Percentiles rank a stretch among this genome's conserved stretches.
Conservation (phyloP, 2,797 vertebrate species). For the Trachops cirrhosus region DNA sequence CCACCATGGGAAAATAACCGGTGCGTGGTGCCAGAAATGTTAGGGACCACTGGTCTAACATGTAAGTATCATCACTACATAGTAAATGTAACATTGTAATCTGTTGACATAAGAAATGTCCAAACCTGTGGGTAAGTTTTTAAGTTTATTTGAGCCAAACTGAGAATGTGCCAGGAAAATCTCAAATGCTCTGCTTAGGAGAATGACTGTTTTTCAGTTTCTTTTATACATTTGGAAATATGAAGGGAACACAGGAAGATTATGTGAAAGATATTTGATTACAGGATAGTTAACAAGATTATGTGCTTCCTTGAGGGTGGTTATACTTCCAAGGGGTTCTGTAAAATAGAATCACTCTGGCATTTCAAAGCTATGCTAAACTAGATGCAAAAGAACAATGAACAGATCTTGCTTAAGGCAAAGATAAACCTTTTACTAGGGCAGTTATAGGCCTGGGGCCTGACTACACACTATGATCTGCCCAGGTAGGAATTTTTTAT, state of each 20-base stretch:
- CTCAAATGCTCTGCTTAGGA: neutral
- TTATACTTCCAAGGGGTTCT: neutral
- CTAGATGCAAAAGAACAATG: neutral
- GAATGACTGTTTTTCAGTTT: neutral
- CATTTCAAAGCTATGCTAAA: neutral
- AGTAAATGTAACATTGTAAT: neutral
- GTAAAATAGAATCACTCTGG: neutral
- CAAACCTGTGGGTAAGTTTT: neutral
- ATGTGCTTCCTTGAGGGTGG: neutral
- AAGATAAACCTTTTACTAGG: neutral
- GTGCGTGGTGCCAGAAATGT: too few species aligned
- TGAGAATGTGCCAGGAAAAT: neutral
- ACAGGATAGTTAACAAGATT: neutral
- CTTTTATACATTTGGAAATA: neutral
- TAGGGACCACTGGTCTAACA: neutral
- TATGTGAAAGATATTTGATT: neutral
- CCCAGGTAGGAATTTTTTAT: neutral
- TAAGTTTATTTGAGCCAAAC: neutral
- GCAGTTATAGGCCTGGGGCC: too few species aligned
- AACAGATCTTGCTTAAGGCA: neutral
- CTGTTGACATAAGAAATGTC: neutral
- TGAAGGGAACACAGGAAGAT: neutral
- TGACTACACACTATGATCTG: neutral
- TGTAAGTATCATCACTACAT: neutral
- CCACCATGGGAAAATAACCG: too few species aligned